phyloP scores from a whole-genome alignment of 2,113 vertebrate genomes.

The Cyanoderma ruficeps region DNA sequence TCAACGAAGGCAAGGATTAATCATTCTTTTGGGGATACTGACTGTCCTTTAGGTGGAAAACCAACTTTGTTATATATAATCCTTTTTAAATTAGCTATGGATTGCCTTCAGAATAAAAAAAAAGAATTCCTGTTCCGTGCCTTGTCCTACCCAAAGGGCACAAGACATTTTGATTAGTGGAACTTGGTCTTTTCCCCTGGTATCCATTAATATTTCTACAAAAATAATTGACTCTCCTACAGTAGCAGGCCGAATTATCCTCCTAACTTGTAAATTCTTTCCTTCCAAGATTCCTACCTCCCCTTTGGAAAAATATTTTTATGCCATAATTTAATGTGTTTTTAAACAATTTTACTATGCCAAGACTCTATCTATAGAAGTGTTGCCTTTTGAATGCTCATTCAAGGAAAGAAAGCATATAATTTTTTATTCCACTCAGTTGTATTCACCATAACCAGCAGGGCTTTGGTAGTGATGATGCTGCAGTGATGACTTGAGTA shows the following conservation, averaged over 20 bases:
- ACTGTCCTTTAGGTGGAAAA: constrained; percentile 16
- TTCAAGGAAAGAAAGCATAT: background rate
- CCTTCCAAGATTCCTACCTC: background rate
- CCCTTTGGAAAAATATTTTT: background rate
- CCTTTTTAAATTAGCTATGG: constrained; percentile 39
- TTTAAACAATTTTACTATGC: background rate
- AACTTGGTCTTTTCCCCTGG: background rate
- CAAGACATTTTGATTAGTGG: background rate
- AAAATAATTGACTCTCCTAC: background rate
- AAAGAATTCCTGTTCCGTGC: background rate
- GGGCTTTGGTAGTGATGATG: background rate
- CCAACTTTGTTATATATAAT: constrained; percentile 18
- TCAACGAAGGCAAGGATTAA: constrained; percentile 30
- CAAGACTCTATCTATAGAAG: background rate
- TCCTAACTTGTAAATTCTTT: background rate
- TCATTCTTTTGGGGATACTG: constrained; percentile 22
- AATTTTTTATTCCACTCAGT: background rate
- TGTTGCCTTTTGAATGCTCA: background rate
- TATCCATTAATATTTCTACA: background rate
- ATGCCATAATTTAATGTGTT: background rate
- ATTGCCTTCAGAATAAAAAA: background rate
- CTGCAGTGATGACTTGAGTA: background rate
- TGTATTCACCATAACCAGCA: background rate
- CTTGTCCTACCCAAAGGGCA: constrained; percentile 1
- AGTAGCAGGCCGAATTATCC: background rate